Base-by-base conservation (phyloP, 1,140 invertebrate genomes). In the Brachionus plicatilis region DNA sequence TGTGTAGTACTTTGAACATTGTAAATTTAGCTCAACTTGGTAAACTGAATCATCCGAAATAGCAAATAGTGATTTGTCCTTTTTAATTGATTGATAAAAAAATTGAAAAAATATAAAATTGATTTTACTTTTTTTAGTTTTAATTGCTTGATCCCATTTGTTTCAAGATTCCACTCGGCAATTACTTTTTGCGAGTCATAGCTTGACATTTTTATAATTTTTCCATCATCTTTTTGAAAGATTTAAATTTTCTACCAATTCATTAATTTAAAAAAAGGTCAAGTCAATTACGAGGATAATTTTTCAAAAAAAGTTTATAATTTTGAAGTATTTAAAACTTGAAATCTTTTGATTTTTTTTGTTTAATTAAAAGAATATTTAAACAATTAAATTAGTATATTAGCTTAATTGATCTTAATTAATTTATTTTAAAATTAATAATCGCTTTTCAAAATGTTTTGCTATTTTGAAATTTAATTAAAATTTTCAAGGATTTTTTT, bases 11-110 rank as follows among this genome's bases (percentile, higher is more conserved):
- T 20, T 60, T 37, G 50, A 24, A 12, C 76, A 80, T 80, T 80
- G 76, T n/a, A 24, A n/a, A 65, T 65, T 80, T 17, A 80, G 11
- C 12, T 60, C 50, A 60, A 80, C 29, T 80, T 80, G 76, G 17
- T 80, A 80, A 7, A 80, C 7, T 12, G 50, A 60, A 2, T 9
- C 5, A 43, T 80, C 76, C 12, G 76, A 27, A 37, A 12, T 20
- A 12, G 72, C 72, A 76, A 50, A 76, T 29, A 76, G 14, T 7
- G 68, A 72, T 20, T 72, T 43, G 12, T 43, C 37, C 68, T 72
- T 41, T 29, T 29, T 29, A 29, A 37, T 37, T 37, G 1, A 37
- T 7, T 3, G 33, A 7, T 37, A 37, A 37, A 37, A 68, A 68
- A 33, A 29, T 33, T 68, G 4, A n/a, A n/a, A 12, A 29, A 11